These are phyloP conservation scores for Melanostigma gelatinosum DNA, from an alignment of 2,113 vertebrate genomes.

Conservation along the genomic window DNA sequence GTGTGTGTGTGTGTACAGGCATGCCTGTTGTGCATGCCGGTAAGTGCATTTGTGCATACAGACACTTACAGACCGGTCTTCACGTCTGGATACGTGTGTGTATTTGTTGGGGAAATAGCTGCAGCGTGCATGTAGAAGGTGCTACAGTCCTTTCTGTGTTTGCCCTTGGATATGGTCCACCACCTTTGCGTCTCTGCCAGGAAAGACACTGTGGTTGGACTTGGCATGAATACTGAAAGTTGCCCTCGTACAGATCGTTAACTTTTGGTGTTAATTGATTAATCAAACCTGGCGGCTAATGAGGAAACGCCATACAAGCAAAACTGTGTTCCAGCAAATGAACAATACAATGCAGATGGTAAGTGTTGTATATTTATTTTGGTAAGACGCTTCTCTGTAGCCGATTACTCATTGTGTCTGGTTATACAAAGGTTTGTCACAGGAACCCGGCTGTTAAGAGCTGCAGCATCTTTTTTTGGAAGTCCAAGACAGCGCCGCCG, in stretches of 20 bases:
- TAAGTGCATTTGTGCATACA: slow-evolving; percentile 19
- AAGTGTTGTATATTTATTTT: slow-evolving; percentile 56
- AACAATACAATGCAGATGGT: slow-evolving; percentile 69
- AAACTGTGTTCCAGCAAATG: slow-evolving; percentile 40
- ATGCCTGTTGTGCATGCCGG: slow-evolving; percentile 9
- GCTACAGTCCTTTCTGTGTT: slow-evolving; percentile 44
- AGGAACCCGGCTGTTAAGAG: slow-evolving; percentile 53
- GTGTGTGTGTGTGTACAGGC: slow-evolving; percentile 29
- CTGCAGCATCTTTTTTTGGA: slow-evolving; percentile 46
- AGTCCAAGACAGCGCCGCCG: slow-evolving; percentile 39
- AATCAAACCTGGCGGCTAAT: slow-evolving; percentile 53
- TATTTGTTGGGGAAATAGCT: slow-evolving; percentile 48
- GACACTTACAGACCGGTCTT: not conserved
- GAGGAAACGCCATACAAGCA: slow-evolving; percentile 37
- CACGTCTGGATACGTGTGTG: not conserved
- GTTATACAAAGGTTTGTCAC: slow-evolving; percentile 66
- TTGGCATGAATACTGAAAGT: slow-evolving; percentile 41
- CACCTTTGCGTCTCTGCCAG: slow-evolving; percentile 51
- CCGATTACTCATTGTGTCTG: slow-evolving; percentile 59
- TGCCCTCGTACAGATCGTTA: slow-evolving; percentile 45
- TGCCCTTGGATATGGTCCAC: slow-evolving; percentile 53
- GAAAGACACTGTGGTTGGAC: slow-evolving; percentile 33
- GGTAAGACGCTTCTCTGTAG: slow-evolving; percentile 35
- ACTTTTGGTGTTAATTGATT: slow-evolving; percentile 58
- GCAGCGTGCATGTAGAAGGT: slow-evolving; percentile 1